Evolutionary conservation across 2,888 invertebrate genomes (phyloP), one percentile per base, ranked within the genome.

Genomic region (Pristionchus maxplancki): DNA sequence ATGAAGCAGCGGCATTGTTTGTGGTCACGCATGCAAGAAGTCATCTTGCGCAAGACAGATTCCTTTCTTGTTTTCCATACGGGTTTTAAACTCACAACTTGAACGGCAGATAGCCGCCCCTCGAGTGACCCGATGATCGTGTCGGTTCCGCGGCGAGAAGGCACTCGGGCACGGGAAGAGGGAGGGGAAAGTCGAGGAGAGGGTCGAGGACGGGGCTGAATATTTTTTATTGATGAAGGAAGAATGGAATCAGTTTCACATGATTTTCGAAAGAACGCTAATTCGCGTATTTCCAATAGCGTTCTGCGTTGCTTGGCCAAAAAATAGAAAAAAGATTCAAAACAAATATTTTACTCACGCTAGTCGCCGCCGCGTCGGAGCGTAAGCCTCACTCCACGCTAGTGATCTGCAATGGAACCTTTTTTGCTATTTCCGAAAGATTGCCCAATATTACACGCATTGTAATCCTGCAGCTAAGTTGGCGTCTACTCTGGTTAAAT

Each of bases 351-450:
- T 67, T 0, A 40, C 82, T 83, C 20, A 83, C 82, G 34, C 9
- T n/a, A 11, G 20, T 74, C 87, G 50, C 74, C 87, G 87, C 53
- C 87, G 71, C 31, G 87, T 87, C 2, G 87, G 87, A 2, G 71
- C 44, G 53, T 87, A 87, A n/a, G 9, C 87, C 24, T 44, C 87
- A 13, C 50, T 71, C 87, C 87, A 87, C 2, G 87, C 87, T 48
- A 83, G 53, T 24, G 82, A 83, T 17, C 83, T 83, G 53, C 0
- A 83, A 83, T 20, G n/a, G n/a, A n/a, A n/a, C n/a, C n/a, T 28
- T 74, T 4, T 40, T 37, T 74, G 24, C 48, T 1, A 50, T 28
- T 50, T 15, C n/a, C n/a, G n/a, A n/a, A n/a, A n/a, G n/a, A n/a
- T n/a, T n/a, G n/a, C n/a, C n/a, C n/a, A n/a, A n/a, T n/a, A n/a